A percentile compares a stretch with the other conserved stretches of the same genome.
phyloP scores from a whole-genome alignment of 2,113 vertebrate genomes.

The Eonycteris spelaea region DNA sequence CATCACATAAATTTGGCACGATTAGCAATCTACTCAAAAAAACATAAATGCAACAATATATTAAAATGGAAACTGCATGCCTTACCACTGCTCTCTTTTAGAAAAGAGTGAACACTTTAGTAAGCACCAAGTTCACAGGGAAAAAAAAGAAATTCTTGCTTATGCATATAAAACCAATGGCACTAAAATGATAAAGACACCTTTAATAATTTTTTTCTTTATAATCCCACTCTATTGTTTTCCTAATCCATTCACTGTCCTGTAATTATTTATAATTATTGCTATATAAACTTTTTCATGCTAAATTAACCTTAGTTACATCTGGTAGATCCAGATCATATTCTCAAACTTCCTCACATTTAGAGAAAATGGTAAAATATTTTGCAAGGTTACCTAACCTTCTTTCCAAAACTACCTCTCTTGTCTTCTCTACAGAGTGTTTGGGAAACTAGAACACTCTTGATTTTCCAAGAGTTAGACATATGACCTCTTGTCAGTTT shows the following conservation, averaged over 20 bases:
- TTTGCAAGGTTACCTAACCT: slow-evolving; percentile 28
- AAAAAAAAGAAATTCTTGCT: background rate
- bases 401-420: background rate
- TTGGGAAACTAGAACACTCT: slow-evolving; percentile 35
- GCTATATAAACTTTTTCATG: background rate
- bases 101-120: slow-evolving; percentile 55
- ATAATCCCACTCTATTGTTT: slow-evolving; percentile 51
- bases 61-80: slow-evolving; percentile 53
- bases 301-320: slow-evolving; percentile 38
- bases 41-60: slow-evolving; percentile 31
- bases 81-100: slow-evolving; percentile 47
- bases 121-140: slow-evolving; percentile 67
- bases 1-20: slow-evolving; percentile 64
- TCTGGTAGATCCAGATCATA: slow-evolving; percentile 46
- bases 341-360: slow-evolving; percentile 31
- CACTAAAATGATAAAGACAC: slow-evolving; percentile 53
- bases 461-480: slow-evolving; percentile 44
- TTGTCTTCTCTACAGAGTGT: background rate
- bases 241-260: slow-evolving; percentile 37
- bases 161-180: slow-evolving; percentile 60
- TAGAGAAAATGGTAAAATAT: slow-evolving; percentile 42
- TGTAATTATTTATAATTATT: slow-evolving; percentile 19
- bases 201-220: slow-evolving; percentile 50
- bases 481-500: slow-evolving; percentile 55
- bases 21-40: slow-evolving; percentile 61